Percentiles rank a stretch among this genome's conserved stretches.
These are phyloP conservation scores for Lingula anatina DNA, from an alignment of 2,888 invertebrate genomes.

Conservation along the genomic window DNA sequence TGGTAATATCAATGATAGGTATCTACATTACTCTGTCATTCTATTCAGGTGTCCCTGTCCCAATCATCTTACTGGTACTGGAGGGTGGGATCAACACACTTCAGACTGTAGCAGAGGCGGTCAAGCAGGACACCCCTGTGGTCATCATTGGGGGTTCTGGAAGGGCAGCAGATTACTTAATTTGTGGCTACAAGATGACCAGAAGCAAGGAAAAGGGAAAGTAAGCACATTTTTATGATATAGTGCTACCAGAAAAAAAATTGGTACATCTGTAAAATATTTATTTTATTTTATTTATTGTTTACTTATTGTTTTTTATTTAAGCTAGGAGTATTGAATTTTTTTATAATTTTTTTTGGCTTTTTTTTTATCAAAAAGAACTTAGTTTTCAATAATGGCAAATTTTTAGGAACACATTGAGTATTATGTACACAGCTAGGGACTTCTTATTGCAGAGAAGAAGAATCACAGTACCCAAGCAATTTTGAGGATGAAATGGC, in stretches of 20 bases:
- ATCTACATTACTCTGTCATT: too few relatives aligned
- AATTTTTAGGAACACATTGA: too few relatives aligned
- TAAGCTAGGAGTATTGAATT: too few relatives aligned
- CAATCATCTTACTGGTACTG: slow-evolving; percentile 92
- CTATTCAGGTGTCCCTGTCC: slow-evolving; percentile 55
- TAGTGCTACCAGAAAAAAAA: neutral
- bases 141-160: slow-evolving; percentile 47
- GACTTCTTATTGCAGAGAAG: slow-evolving; percentile 20
- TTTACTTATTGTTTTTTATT: too few relatives aligned
- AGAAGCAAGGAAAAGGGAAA: too few relatives aligned
- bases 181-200: slow-evolving; percentile 29
- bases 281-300: too few relatives aligned
- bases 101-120: slow-evolving; percentile 33
- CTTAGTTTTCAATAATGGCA: too few relatives aligned
- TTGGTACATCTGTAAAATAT: too few relatives aligned
- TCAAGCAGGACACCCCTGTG: slow-evolving; percentile 38
- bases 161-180: slow-evolving; percentile 47
- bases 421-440: too few relatives aligned
- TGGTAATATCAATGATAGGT: too few relatives aligned
- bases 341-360: too few relatives aligned
- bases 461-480: slow-evolving; percentile 16
- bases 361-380: too few relatives aligned
- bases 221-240: neutral
- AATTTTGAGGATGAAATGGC: slow-evolving; percentile 25
- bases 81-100: slow-evolving; percentile 92